Evolutionary conservation across 2,888 invertebrate species (phyloP).

Genomic region (Cancer borealis): DNA sequence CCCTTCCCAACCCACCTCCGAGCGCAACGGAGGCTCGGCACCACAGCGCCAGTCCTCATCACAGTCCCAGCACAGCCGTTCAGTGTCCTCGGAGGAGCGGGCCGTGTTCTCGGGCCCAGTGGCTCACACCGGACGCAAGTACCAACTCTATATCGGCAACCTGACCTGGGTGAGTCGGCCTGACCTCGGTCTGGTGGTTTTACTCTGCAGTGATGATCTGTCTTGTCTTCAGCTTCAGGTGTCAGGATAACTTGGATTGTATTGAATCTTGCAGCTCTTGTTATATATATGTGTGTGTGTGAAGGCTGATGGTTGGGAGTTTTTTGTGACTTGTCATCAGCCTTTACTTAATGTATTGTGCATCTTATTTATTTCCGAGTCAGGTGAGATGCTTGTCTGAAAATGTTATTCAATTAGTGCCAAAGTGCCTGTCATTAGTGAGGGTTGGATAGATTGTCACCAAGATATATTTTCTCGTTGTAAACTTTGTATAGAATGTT

Average conservation of each 20-base stretch:
- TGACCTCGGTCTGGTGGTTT: background rate
- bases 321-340: background rate
- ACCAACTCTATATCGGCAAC: conserved; percentile 98
- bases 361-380: background rate
- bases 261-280: background rate
- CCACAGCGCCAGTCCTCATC: conserved; percentile 63
- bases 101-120: conserved; percentile 74
- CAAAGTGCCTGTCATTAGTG: background rate
- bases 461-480: background rate
- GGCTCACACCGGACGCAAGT: conserved; percentile 84
- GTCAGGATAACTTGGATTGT: conserved; percentile 13
- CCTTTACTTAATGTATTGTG: background rate
- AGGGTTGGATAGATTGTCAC: background rate
- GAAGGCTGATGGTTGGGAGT: background rate
- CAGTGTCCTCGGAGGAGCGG: conserved; percentile 73
- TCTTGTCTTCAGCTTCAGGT: background rate
- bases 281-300: background rate
- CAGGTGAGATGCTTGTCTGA: background rate
- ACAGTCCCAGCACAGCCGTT: conserved; percentile 58
- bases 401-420: background rate
- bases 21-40: conserved; percentile 68
- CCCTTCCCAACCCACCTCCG: conserved; percentile 57
- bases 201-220: conserved; percentile 1
- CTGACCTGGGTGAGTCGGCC: conserved; percentile 87
- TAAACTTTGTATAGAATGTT: background rate